Evolutionary conservation across 1,140 invertebrate species (phyloP), one percentile per base, ranked within the genome.

Genomic region (Hylaeus anthracinus): DNA sequence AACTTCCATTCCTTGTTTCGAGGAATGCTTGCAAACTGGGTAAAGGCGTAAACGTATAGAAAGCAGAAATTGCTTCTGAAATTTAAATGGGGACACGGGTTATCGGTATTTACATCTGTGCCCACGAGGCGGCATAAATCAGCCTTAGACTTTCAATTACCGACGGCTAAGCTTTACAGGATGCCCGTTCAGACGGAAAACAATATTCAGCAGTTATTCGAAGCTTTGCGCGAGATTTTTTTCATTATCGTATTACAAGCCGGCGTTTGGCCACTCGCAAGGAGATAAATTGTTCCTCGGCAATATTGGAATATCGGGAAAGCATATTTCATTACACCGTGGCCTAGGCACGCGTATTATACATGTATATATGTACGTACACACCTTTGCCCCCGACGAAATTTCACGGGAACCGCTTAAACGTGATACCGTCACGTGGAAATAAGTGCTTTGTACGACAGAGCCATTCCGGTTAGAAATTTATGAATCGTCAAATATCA

Each of bases 221-320:
- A 8, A 41, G 81, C 64, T 73, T 71, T 78, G 72, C 66, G 80
- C 45, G 63, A 66, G 80, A 84, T 87, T 89, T 86, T 87, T 84
- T 87, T 86, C 86, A 88, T 89, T 88, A 88, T 88, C 84, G 81
- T 81, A 84, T 86, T 82, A 82, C 82, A 48, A 76, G 55, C 56
- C 67, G 63, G 53, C 58, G 63, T 60, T 66, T 61, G 45, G 72
- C 60, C 74, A 86, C 76, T 86, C 61, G 79, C 81, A 89, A 88
- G 84, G 89, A 89, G 85, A 90, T 90, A 89, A 90, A 90, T 90
- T 88, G 83, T 89, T 90, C 79, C 81, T 85, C 79, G 74, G 82
- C 84, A 87, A 90, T 90, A 90, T 90, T 90, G 89, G 88, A 90
- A 89, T 90, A 90, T 90, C 88, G 90, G 89, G 86, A 90, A 91